Base-by-base conservation (phyloP, 1,140 invertebrate species). In the Aradophagus sp. region DNA sequence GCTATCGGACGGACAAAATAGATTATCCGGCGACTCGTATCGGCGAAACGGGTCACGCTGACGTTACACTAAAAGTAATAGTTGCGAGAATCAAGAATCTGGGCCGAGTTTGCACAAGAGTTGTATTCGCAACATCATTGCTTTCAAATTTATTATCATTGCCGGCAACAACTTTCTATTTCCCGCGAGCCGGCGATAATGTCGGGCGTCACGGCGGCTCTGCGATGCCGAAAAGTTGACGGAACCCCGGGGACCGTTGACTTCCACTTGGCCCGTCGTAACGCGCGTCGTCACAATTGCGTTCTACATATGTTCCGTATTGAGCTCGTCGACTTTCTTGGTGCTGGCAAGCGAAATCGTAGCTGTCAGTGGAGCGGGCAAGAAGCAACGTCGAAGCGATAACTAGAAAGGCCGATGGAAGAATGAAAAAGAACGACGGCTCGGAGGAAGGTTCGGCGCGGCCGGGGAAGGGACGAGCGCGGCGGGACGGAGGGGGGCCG, bases 121-220 rank as follows among this genome's bases (percentile, higher is more conserved):
- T 55, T 68, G 34, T 48, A 68, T 61, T 61, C 55, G 55, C 65
- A 68, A 68, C 55, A 68, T 68, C 65, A 68, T 61, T 61, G 65
- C 65, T 68, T 68, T 68, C 65, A 61, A 68, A 68, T 68, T 68
- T 68, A 68, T 68, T 61, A 68, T 68, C 65, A 61, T 61, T 61
- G n/a, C n/a, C n/a, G n/a, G 41, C 56, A 68, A 68, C 65, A 55
- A 68, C 55, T 61, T 68, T 61, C 65, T 68, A 68, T 27, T 68
- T 35, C 47, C 15, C 6, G 34, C 42, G 12, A 42, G 42, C n/a
- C 13, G 44, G 56, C 50, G 44, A 66, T 56, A 56, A 66, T 66
- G 35, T 26, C 3, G 19, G 15, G 44, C 61, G 44, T 35, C 13
- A 12, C 42, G 7, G 15, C 29, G 14, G 12, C 19, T 44, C 44